phyloP scores from a whole-genome alignment of 2,113 vertebrate genomes.

The Silurus meridionalis region DNA sequence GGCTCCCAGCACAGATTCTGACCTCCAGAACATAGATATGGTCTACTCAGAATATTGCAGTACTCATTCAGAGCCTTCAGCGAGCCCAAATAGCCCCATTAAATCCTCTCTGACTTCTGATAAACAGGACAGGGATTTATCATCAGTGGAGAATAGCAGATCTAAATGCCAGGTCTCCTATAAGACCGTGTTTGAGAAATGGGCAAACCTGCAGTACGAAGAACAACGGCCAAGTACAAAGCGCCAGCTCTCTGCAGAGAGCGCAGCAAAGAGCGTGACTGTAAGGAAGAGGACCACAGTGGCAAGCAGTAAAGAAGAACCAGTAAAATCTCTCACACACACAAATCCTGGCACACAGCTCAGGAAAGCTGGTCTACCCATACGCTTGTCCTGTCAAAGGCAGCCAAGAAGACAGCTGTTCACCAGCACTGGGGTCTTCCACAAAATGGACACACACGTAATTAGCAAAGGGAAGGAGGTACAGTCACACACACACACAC shows the following conservation, averaged over 20 bases:
- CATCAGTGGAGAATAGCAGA: slow-evolving; percentile 9
- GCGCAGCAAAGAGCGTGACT: slow-evolving; percentile 64
- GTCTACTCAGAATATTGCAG: not conserved
- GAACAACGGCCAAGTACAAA: slow-evolving; percentile 69
- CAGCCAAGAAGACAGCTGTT: slow-evolving; percentile 72
- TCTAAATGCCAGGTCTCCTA: slow-evolving; percentile 31
- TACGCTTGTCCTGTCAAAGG: slow-evolving; percentile 39
- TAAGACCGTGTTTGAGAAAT: slow-evolving; percentile 60
- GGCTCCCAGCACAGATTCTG: slow-evolving; percentile 6
- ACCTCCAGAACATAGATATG: slow-evolving; percentile 2
- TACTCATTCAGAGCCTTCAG: not conserved
- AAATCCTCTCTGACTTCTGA: slow-evolving; percentile 24
- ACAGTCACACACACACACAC: not conserved
- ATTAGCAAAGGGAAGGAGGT: slow-evolving; percentile 71
- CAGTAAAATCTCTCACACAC: slow-evolving; percentile 30
- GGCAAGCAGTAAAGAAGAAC: slow-evolving; percentile 55
- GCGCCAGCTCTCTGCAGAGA: slow-evolving; percentile 75
- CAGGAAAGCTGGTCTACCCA: slow-evolving; percentile 40
- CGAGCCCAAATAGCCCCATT: not conserved
- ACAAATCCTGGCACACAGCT: slow-evolving; percentile 40
- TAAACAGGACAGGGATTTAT: slow-evolving; percentile 18
- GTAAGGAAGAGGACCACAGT: slow-evolving; percentile 68
- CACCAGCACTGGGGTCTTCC: slow-evolving; percentile 63
- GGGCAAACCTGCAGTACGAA: slow-evolving; percentile 57
- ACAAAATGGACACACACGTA: slow-evolving; percentile 63